Percentiles rank a stretch among this genome's conserved stretches.
Conservation (phyloP, 2,888 invertebrate species). For the Dysmachus trigonus region DNA sequence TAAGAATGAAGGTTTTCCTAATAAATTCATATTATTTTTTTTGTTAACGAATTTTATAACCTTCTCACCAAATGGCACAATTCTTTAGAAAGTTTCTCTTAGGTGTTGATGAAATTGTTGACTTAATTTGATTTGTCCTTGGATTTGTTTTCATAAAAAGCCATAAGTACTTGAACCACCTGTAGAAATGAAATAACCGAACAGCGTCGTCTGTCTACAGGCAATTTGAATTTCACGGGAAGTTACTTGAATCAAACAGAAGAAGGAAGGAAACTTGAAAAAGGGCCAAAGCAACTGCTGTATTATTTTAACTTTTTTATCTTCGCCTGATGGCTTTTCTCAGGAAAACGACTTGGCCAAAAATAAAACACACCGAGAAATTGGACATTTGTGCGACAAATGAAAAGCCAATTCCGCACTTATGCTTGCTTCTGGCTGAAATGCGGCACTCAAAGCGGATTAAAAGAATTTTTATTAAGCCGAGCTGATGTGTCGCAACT, state of each 20-base stretch:
- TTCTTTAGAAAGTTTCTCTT: not conserved
- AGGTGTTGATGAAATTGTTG: not conserved
- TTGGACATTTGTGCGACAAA: not conserved
- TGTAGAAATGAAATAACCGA: not conserved
- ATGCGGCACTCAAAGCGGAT: not conserved
- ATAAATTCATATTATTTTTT: not conserved
- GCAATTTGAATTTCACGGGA: not conserved
- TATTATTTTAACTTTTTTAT: not conserved
- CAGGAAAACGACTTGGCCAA: not conserved
- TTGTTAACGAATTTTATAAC: not conserved
- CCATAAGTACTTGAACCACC: not conserved
- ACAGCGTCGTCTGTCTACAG: no score
- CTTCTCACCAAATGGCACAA: not conserved
- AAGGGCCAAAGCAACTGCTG: not conserved
- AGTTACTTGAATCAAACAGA: not conserved
- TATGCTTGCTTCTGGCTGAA: not conserved
- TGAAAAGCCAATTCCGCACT: not conserved
- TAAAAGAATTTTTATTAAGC: constrained; percentile 25
- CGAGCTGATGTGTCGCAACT: not conserved
- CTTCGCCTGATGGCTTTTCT: not conserved
- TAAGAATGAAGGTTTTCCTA: no score
- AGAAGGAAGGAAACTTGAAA: not conserved
- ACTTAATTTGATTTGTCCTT: not conserved
- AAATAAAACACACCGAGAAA: not conserved
- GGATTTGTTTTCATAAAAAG: not conserved